These are phyloP conservation scores for Merops nubicus DNA, from an alignment of 2,113 vertebrate species.

Conservation along the genomic window DNA sequence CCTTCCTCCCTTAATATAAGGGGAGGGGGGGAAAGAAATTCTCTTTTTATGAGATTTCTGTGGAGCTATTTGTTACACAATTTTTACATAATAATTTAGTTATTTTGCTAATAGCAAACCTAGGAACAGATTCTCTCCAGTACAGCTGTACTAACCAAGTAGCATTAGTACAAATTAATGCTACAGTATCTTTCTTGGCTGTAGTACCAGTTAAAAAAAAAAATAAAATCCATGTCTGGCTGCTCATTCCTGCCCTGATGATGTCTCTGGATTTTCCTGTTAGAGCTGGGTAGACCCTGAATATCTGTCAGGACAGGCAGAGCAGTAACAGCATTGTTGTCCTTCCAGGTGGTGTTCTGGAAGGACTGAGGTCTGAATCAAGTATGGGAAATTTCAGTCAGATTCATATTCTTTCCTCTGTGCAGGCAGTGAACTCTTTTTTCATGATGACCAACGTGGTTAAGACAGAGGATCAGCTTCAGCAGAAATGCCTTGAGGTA, in stretches of 20 bases:
- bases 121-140: not conserved
- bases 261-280: not conserved
- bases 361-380: not conserved
- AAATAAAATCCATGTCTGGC: not conserved
- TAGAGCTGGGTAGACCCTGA: not conserved
- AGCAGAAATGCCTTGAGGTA: conserved; percentile 81
- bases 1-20: not conserved
- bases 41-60: not conserved
- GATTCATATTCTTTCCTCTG: not conserved
- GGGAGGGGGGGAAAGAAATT: not conserved
- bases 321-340: not conserved
- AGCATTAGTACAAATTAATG: not conserved
- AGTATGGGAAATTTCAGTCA: not conserved
- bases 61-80: not conserved
- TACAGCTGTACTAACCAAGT: not conserved
- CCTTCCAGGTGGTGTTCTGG: not conserved
- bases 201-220: not conserved
- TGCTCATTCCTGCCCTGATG: not conserved
- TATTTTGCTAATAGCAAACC: not conserved
- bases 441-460: conserved; percentile 82
- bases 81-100: not conserved
- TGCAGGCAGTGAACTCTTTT: conserved; percentile 79
- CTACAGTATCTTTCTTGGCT: not conserved
- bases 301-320: not conserved
- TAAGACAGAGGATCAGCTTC: conserved; percentile 75